phyloP scores from a whole-genome alignment of 35 echinoderm and acorn worm genomes.

The Lytechinus variegatus region DNA sequence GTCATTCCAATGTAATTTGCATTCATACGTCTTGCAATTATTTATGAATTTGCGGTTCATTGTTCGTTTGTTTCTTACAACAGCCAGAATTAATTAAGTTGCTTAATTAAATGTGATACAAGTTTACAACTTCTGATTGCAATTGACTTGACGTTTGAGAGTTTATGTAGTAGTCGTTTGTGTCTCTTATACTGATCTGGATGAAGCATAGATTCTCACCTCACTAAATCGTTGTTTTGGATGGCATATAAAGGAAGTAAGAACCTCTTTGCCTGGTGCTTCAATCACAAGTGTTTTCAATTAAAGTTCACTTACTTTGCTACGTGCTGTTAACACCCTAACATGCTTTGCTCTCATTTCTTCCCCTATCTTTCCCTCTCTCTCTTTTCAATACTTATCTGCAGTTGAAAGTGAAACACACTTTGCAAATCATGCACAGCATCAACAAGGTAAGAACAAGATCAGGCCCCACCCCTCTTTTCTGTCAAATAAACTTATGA shows the following conservation, averaged over 20 bases:
- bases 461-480: background rate
- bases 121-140: too few species aligned
- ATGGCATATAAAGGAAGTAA: background rate
- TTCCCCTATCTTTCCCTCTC: background rate
- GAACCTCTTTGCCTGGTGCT: background rate
- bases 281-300: background rate
- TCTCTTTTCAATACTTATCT: background rate
- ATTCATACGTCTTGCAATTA: too few species aligned
- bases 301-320: background rate
- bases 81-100: too few species aligned
- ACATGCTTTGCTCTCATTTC: background rate
- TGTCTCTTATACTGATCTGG: background rate
- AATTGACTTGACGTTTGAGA: too few species aligned
- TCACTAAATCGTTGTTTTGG: background rate
- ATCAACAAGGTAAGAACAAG: constrained; percentile 39
- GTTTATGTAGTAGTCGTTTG: background rate
- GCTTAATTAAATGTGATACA: too few species aligned
- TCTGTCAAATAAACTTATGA: background rate
- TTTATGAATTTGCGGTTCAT: too few species aligned
- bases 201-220: background rate
- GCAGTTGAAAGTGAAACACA: constrained; percentile 47
- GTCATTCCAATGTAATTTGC: too few species aligned
- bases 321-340: background rate
- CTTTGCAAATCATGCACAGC: constrained; percentile 13
- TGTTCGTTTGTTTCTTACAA: too few species aligned